A percentile compares a stretch with the other conserved stretches of the same genome.
Conservation (phyloP, 1,140 invertebrate genomes). For the Trachymyrmex septentrionalis region DNA sequence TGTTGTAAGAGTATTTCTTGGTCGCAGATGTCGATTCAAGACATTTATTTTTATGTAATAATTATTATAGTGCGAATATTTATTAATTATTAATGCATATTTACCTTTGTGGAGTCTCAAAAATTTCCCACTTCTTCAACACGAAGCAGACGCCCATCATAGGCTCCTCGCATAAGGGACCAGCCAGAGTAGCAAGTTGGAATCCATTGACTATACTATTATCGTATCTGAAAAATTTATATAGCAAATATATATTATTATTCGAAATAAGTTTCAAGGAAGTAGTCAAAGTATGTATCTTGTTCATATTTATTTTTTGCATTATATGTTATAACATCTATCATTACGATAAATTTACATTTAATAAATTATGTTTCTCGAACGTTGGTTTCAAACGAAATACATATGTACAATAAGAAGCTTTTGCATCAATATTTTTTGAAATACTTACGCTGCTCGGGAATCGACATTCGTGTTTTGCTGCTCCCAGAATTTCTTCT, state of each 20-base stretch:
- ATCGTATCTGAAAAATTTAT: conserved; percentile 87
- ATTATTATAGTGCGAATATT: conserved; percentile 13
- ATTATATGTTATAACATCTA: not conserved
- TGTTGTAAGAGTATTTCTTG: not conserved
- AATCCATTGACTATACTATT: conserved; percentile 97
- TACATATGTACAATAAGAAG: conserved; percentile 7
- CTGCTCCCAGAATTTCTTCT: conserved; percentile 81
- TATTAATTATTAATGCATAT: not conserved
- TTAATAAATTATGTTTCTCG: not conserved
- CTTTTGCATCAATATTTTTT: not conserved
- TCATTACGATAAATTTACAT: conserved; percentile 15
- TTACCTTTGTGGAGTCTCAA: conserved; percentile 84
- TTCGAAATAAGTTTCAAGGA: conserved; percentile 4
- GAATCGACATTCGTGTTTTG: conserved; percentile 76
- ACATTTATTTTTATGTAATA: not conserved
- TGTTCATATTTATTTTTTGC: conserved; percentile 13
- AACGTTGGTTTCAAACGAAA: not conserved
- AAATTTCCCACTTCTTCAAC: conserved; percentile 92
- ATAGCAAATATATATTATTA: conserved; percentile 30
- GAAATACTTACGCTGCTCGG: conserved; percentile 79
- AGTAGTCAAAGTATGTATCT: not conserved
- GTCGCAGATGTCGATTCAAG: not conserved
- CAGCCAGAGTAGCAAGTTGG: conserved; percentile 95
- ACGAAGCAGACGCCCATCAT: conserved; percentile 98
- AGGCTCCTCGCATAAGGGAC: conserved; percentile 98